Evolutionary conservation across 1,140 invertebrate species (phyloP), one percentile per base, ranked within the genome.

Genomic region (Anastatus disparis): DNA sequence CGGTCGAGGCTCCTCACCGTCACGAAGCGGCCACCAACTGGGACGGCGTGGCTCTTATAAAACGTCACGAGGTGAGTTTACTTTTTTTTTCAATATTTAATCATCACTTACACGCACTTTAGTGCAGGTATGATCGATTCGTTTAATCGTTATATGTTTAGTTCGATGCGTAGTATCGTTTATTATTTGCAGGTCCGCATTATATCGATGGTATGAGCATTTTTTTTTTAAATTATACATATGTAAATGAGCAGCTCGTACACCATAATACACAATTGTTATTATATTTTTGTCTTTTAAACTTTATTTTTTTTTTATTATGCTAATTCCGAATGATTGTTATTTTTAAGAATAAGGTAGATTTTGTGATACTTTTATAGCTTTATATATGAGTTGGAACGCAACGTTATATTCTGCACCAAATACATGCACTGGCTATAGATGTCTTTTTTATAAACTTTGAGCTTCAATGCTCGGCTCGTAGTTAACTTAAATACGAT

Each of bases 21-120:
- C 90, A 81, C 88, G 90, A 80, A 91, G 89, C 66, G 86, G 89
- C 64, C 90, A 88, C 77, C 90, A 88, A 74, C 87, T 94, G 62
- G 93, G 92, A 69, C 89, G 93, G 26, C 88, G 93, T 72, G 92
- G 93, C 83, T 94, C 93, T n/a, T 94, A 93, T 85, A 94, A 94
- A 87, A 93, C 92, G 52, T 94, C 93, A 72, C 86, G 93, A 91
- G 93, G 93, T 94, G 80, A 88, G 89, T 88, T 80, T 74, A 70
- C 66, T 53, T 15, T 22, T 56, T 35, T 31, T 17, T 12, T 13
- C 26, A 9, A 3, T 52, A 31, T 29, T 68, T 74, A 58, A 56
- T 72, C 15, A 22, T 63, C 52, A 26, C 22, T 44, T 40, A 22
- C 26, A 50, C 46, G 38, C 59, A 58, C 44, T 67, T 59, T 58